Percentiles rank a stretch among this genome's conserved stretches.
phyloP scores from a whole-genome alignment of 2,113 vertebrate genomes.

The Oncorhynchus tshawytscha region DNA sequence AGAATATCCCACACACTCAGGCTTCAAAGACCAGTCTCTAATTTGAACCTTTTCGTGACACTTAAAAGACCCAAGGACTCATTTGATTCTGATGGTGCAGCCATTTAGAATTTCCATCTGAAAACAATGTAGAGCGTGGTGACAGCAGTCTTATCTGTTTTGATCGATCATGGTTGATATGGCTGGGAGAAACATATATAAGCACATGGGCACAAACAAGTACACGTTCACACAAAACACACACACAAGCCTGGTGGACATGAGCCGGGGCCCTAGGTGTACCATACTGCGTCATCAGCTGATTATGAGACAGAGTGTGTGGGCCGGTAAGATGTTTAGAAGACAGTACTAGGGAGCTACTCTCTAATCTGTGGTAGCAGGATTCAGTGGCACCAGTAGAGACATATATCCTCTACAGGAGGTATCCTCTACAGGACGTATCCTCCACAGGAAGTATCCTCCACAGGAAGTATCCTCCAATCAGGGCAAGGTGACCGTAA shows the following conservation, averaged over 20 bases:
- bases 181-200: slow-evolving; percentile 45
- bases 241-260: neutral
- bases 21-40: slow-evolving; percentile 73
- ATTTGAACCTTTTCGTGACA: slow-evolving; percentile 74
- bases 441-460: neutral
- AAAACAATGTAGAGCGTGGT: slow-evolving; percentile 18
- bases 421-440: neutral
- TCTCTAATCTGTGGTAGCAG: neutral
- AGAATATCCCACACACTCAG: slow-evolving; percentile 66
- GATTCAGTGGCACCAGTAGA: neutral
- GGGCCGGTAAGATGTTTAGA: neutral
- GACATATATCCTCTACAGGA: neutral
- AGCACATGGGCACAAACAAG: slow-evolving; percentile 7
- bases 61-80: slow-evolving; percentile 71
- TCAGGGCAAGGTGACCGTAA: too few species aligned
- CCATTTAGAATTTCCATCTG: slow-evolving; percentile 54
- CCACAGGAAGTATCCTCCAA: too few species aligned
- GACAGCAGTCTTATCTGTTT: slow-evolving; percentile 60
- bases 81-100: slow-evolving; percentile 73
- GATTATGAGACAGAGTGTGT: neutral
- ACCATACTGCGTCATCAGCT: neutral
- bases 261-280: neutral
- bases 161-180: slow-evolving; percentile 66
- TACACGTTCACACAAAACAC: slow-evolving; percentile 23
- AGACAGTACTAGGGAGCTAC: neutral